phyloP scores from a whole-genome alignment of 2,888 invertebrate species.

The Prenolepis imparis region DNA sequence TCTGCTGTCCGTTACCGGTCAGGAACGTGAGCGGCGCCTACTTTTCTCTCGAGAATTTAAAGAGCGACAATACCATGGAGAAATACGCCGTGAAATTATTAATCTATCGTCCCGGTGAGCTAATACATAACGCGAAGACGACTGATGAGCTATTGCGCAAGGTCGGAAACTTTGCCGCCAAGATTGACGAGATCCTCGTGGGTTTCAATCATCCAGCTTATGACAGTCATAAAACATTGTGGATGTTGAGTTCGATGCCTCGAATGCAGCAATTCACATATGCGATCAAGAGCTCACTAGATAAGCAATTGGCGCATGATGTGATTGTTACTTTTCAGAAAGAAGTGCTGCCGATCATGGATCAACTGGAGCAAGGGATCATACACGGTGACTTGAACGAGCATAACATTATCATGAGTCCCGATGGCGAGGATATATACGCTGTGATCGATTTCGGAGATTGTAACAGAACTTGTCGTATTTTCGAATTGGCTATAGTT shows the following conservation, averaged over 20 bases:
- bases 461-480: constrained; percentile 90
- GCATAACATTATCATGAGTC: constrained; percentile 92
- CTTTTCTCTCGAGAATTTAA: constrained; percentile 87
- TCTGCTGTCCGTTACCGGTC: constrained; percentile 91
- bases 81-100: constrained; percentile 92
- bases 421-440: constrained; percentile 86
- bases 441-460: constrained; percentile 96
- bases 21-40: constrained; percentile 90
- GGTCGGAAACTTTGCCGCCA: constrained; percentile 91
- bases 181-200: constrained; percentile 90
- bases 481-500: constrained; percentile 94
- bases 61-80: constrained; percentile 82
- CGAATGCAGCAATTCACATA: constrained; percentile 90
- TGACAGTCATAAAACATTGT: constrained; percentile 90
- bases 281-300: constrained; percentile 89
- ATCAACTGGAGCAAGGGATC: constrained; percentile 89
- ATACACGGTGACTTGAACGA: constrained; percentile 98
- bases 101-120: constrained; percentile 91
- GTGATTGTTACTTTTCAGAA: constrained; percentile 90
- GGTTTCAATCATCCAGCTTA: constrained; percentile 92
- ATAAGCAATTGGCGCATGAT: constrained; percentile 88
- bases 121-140: constrained; percentile 89
- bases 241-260: constrained; percentile 92
- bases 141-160: constrained; percentile 90
- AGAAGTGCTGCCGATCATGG: constrained; percentile 88